phyloP scores from a whole-genome alignment of 2,888 invertebrate genomes.

The Hirtodrosophila duncani region DNA sequence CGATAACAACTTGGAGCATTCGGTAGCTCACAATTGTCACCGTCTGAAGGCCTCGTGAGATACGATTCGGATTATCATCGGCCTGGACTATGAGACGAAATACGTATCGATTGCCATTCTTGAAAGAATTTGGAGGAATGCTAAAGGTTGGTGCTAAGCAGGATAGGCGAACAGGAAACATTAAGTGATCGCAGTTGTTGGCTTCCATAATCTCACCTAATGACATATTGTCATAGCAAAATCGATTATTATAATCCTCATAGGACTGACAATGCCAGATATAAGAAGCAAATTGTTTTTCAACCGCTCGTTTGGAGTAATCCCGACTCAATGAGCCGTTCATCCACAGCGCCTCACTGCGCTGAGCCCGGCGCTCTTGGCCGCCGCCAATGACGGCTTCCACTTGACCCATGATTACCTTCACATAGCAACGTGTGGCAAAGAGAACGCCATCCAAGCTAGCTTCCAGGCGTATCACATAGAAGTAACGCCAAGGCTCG shows the following conservation, averaged over 20 bases:
- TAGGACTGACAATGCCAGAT: slow-evolving; percentile 31
- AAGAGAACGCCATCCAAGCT: not conserved
- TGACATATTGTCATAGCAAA: slow-evolving; percentile 15
- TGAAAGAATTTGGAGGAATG: slow-evolving; percentile 2
- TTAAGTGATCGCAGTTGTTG: too few relatives aligned
- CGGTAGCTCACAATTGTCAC: slow-evolving; percentile 4
- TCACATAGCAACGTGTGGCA: slow-evolving; percentile 41
- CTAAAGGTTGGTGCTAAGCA: slow-evolving; percentile 9
- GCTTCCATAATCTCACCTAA: too few relatives aligned
- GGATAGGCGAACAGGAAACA: not conserved
- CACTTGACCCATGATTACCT: not conserved
- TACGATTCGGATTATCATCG: slow-evolving; percentile 25
- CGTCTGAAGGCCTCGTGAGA: slow-evolving; percentile 1
- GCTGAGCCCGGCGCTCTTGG: rapidly evolving
- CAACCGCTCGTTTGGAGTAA: slow-evolving; percentile 10
- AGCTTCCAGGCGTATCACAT: slow-evolving; percentile 22
- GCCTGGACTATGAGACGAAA: slow-evolving; percentile 27
- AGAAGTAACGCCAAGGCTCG: slow-evolving; percentile 15
- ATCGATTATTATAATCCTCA: slow-evolving; percentile 7
- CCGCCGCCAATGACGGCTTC: slow-evolving; percentile 46
- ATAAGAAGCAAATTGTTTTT: slow-evolving; percentile 30
- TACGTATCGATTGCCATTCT: slow-evolving; percentile 6
- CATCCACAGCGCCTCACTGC: not conserved
- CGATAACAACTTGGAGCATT: slow-evolving; percentile 22
- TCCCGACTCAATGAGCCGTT: slow-evolving; percentile 47